These are phyloP conservation scores for Taenioides sp. DNA, from an alignment of 2,797 vertebrate species.

Conservation along the genomic window DNA sequence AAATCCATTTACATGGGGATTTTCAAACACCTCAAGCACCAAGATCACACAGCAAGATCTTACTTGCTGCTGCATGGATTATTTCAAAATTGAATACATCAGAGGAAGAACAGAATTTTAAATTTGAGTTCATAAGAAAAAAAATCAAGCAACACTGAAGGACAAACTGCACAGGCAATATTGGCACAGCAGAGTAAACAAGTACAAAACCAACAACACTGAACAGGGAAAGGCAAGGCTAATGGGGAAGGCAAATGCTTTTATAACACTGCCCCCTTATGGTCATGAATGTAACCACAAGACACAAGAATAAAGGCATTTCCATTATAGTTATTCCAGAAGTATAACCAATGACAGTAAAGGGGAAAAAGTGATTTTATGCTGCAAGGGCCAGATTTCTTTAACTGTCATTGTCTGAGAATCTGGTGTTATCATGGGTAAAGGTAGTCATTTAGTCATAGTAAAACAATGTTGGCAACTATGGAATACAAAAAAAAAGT, in stretches of 20 bases:
- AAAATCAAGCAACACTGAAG: slow-evolving; percentile 38
- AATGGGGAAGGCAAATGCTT: slow-evolving; percentile 34
- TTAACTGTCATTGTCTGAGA: slow-evolving; percentile 5
- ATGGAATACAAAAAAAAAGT: slow-evolving; percentile 28
- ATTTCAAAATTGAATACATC: slow-evolving; percentile 11
- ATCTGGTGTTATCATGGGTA: not conserved
- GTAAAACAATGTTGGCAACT: not conserved
- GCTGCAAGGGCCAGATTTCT: slow-evolving; percentile 30
- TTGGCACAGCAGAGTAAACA: slow-evolving; percentile 65
- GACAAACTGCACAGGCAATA: slow-evolving; percentile 48
- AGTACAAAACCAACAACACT: slow-evolving; percentile 52
- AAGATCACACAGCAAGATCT: slow-evolving; percentile 29
- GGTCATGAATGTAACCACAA: slow-evolving; percentile 29
- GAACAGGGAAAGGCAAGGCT: slow-evolving; percentile 13
- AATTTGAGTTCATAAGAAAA: slow-evolving; percentile 28
- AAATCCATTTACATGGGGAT: slow-evolving; percentile 28
- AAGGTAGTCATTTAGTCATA: slow-evolving; percentile 24
- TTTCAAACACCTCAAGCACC: slow-evolving; percentile 27
- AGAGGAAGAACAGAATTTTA: slow-evolving; percentile 14
- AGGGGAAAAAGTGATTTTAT: slow-evolving; percentile 46
- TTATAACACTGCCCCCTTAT: slow-evolving; percentile 73
- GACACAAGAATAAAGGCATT: not conserved
- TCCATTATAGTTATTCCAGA: slow-evolving; percentile 9
- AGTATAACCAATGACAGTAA: slow-evolving; percentile 33
- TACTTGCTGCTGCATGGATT: slow-evolving; percentile 12